Base-by-base conservation (phyloP, 2,888 invertebrate genomes). In the Eilema sororculum region DNA sequence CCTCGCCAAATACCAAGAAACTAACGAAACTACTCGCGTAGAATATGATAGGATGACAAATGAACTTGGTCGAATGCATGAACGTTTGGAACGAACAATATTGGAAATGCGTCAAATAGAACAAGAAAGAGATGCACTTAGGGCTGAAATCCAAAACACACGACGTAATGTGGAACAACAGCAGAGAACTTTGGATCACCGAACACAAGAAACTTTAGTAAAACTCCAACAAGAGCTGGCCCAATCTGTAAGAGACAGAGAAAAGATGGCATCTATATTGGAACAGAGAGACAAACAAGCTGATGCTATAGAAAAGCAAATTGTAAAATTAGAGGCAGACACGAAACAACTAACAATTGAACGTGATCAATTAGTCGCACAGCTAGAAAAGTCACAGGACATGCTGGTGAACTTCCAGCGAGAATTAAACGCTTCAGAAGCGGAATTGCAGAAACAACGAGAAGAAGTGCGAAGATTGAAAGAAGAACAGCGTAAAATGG, bases 351-450 rank as follows among this genome's bases (percentile, higher is more conserved):
- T 98, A 84, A 97, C 98, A 24, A 96, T 97, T 78, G 98, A 98
- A 89, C 91, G 98, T 65, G 98, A 98, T 89, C 98, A 98, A 90
- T 91, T 99, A 76, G 98, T 98, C 1, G 97, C 97, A 78, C 98
- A 98, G 89, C 90, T 99, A 87, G 98, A 98, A 90, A 98, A 99
- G 93, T 98, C 98, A 59, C 98, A 98, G 90, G 98, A 98, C 82
- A 98, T 98, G 97, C 94, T 99, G 72, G 97, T 98, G 91, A 98
- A 98, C 91, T 98, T 98, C 97, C 98, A 98, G 90, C 97, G 98
- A 88, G 98, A 98, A 88, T 90, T 98, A 66, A 98, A 98, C 79
- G 96, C 97, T 78, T 97, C 98, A 80, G 98, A 98, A 91, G 96
- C 97, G 60, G 98, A 98, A 88, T 91, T 98, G 75, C 98, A 98